Evolutionary conservation across 2,888 invertebrate genomes (phyloP).

Genomic region (Epirrhoe tristata): DNA sequence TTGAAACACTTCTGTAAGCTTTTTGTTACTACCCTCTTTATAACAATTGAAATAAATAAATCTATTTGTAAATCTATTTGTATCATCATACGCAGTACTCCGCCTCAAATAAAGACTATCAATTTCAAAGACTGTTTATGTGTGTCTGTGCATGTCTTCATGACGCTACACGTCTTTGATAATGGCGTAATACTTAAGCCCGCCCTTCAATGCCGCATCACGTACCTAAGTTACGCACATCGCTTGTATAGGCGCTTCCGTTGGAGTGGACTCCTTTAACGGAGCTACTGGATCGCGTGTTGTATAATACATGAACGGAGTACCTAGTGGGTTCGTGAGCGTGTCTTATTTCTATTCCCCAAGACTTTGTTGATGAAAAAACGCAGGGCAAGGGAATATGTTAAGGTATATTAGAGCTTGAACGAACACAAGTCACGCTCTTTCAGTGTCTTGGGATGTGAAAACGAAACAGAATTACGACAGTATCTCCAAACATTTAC

Average conservation of each 20-base stretch:
- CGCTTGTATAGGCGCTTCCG: conserved; percentile 24
- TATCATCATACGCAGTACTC: no score
- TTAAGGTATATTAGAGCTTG: background rate
- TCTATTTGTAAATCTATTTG: no score
- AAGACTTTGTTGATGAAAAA: conserved; percentile 14
- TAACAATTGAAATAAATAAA: no score
- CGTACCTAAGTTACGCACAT: conserved; percentile 29
- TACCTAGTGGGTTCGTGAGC: conserved; percentile 13
- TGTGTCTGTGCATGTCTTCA: background rate
- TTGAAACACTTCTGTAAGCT: no score
- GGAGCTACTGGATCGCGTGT: conserved; percentile 27
- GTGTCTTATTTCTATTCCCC: conserved; percentile 19
- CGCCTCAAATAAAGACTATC: background rate
- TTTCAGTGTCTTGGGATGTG: no score
- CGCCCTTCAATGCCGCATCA: conserved; percentile 25
- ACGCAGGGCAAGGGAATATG: background rate
- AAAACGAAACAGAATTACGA: no score
- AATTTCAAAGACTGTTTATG: background rate
- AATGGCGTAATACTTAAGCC: conserved; percentile 20
- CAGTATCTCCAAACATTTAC: no score
- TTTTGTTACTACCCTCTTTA: no score
- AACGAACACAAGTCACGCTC: no score
- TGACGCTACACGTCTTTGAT: conserved; percentile 5
- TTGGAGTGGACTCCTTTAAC: conserved; percentile 30
- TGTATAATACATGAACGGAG: conserved; percentile 33